Evolutionary conservation across 2,888 invertebrate genomes (phyloP).

Genomic region (Orthosia gothica): DNA sequence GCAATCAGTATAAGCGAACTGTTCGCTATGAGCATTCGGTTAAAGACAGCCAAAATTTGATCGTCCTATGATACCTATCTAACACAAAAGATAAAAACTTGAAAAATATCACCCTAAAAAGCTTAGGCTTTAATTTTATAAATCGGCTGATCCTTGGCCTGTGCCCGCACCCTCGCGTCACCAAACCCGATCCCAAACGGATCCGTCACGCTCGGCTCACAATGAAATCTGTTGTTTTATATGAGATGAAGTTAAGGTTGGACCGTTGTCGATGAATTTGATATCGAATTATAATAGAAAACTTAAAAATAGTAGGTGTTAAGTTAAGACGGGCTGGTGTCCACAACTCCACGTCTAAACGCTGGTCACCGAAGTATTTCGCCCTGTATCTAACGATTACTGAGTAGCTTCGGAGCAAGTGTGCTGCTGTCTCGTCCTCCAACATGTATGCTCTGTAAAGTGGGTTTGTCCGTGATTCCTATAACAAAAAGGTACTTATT

Average conservation of each 20-base stretch:
- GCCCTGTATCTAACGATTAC: too few species aligned
- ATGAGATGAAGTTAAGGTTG: constrained; percentile 65
- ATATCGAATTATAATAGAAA: constrained; percentile 17
- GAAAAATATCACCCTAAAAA: constrained; percentile 16
- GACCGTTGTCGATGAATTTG: constrained; percentile 30
- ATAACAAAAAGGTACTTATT: too few species aligned
- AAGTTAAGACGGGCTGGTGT: too few species aligned
- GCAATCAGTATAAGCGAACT: background rate
- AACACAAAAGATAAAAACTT: background rate
- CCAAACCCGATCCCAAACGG: constrained; percentile 79
- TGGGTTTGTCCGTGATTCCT: too few species aligned
- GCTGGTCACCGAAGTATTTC: too few species aligned
- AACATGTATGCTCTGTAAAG: too few species aligned
- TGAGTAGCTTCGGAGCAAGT: too few species aligned
- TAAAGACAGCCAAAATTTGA: background rate
- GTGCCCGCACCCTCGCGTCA: constrained; percentile 75
- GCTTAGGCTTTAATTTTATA: constrained; percentile 53
- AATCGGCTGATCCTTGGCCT: constrained; percentile 75
- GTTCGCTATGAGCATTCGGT: background rate
- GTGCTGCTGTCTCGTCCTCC: too few species aligned
- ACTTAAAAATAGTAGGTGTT: too few species aligned
- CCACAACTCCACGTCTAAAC: too few species aligned
- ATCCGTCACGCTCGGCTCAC: constrained; percentile 83
- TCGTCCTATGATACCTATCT: background rate
- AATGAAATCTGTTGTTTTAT: constrained; percentile 81